phyloP scores from a whole-genome alignment of 2,113 vertebrate species.

The Myocastor coypus region DNA sequence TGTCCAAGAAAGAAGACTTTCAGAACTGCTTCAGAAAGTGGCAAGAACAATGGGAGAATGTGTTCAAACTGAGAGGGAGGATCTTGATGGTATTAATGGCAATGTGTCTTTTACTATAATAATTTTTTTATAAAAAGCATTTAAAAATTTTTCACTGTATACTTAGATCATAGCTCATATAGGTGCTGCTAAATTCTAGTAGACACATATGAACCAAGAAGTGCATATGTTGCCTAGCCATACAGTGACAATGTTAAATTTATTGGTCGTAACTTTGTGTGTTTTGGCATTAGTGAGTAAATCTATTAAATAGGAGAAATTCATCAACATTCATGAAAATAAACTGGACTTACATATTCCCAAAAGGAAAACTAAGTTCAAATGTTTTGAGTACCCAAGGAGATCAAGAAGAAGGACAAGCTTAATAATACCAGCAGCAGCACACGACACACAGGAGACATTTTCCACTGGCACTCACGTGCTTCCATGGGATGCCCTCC shows the following conservation, averaged over 20 bases:
- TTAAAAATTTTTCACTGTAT: not conserved
- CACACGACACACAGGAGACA: rapidly evolving
- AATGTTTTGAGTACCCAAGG: not conserved
- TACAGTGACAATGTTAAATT: not conserved
- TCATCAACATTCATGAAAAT: not conserved
- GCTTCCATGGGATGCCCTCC: slow-evolving; percentile 98
- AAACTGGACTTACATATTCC: not conserved
- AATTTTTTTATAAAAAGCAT: not conserved
- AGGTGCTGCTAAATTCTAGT: not conserved
- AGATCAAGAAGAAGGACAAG: not conserved
- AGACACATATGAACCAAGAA: not conserved
- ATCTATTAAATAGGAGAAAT: slow-evolving; percentile 23
- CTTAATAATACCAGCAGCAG: rapidly evolving
- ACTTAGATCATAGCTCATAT: not conserved
- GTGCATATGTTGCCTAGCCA: rapidly evolving
- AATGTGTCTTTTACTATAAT: not conserved
- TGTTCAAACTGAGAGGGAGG: not conserved
- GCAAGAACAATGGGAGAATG: not conserved
- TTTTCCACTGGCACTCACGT: slow-evolving; percentile 86
- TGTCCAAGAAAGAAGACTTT: not conserved
- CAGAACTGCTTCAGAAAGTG: not conserved
- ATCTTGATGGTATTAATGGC: not conserved
- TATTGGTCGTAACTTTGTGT: not conserved
- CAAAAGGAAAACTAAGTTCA: not conserved
- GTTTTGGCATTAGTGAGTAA: not conserved